Evolutionary conservation across 1,140 invertebrate species (phyloP), one percentile per base, ranked within the genome.

Genomic region (Tetramorium alpestre): DNA sequence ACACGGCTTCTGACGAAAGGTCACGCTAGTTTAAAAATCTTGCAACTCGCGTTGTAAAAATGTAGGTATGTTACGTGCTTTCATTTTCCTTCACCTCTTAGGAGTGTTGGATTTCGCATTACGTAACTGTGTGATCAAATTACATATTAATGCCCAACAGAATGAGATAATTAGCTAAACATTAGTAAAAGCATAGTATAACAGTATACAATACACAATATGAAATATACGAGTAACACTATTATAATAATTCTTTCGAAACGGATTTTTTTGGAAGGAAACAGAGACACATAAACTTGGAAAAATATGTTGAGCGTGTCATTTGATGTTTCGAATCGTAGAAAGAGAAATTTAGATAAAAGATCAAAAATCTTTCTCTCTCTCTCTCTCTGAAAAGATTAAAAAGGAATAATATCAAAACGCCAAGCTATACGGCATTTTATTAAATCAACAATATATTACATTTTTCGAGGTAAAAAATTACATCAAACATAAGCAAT

Each of bases 371-470:
- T 2, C 22, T 22, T 11, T 33, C 33, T 33, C 33, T 33, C 33
- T 33, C 3, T 33, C 33, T 33, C 0, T 33, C 33, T 33, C 22
- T 70, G 7, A 75, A 41, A 75, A 7, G 3, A 56, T 56, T 75
- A 41, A 41, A 41, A 10, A 16, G 7, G 7, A 25, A 64, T n/a
- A 49, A 78, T 78, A 64, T 78, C 33, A 78, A 78, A 67, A 67
- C 41, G 0, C 33, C n/a, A 6, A 51, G 22, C 1, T 22, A 16
- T 67, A 5, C 41, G 25, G 13, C n/a, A 47, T 81, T 54, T 47
- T 56, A 60, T 70, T 81, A 56, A 58, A 72, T 7, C 62, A 80
- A 86, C 62, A 81, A 49, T 65, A 81, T 86, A 13, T 25, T 70
- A 70, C 33, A 80, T 58, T 22, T 56, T 67, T 38, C 16, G 10